Conservation (phyloP, 2,113 vertebrate genomes). For the Takifugu bimaculatus region DNA sequence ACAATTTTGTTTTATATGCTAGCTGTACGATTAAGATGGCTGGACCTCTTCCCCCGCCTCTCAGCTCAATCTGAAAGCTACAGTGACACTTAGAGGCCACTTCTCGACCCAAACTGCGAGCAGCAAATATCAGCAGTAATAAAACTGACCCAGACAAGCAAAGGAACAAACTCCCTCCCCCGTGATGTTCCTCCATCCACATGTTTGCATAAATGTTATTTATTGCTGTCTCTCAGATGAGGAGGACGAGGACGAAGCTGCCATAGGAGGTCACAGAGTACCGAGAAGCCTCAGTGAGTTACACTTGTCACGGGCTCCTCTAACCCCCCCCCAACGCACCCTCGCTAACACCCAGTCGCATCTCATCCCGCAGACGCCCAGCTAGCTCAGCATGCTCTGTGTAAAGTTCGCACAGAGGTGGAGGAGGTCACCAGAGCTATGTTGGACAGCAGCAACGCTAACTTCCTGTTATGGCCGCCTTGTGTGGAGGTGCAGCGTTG, state of each 20-base stretch:
- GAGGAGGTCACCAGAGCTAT: slow-evolving; percentile 89
- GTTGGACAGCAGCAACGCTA: slow-evolving; percentile 90
- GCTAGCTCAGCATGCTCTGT: slow-evolving; percentile 85
- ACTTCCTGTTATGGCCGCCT: slow-evolving; percentile 92
- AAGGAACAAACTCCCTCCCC: not conserved
- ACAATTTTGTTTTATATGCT: too few relatives aligned
- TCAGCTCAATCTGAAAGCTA: not conserved
- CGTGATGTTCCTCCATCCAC: not conserved
- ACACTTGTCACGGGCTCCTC: not conserved
- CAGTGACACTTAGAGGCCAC: not conserved
- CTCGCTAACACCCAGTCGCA: not conserved
- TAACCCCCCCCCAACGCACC: not conserved
- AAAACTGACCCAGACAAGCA: slow-evolving; percentile 9
- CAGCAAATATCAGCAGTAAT: slow-evolving; percentile 15
- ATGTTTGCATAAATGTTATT: too few relatives aligned
- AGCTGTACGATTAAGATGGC: too few relatives aligned
- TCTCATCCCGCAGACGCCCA: slow-evolving; percentile 71
- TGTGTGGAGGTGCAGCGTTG: slow-evolving; percentile 97
- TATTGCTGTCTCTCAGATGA: slow-evolving; percentile 51
- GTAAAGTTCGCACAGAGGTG: slow-evolving; percentile 91
- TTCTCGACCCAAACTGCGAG: slow-evolving; percentile 8
- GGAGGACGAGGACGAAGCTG: slow-evolving; percentile 42
- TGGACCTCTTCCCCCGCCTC: too few relatives aligned
- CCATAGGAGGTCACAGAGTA: slow-evolving; percentile 60
- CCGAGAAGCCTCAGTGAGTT: slow-evolving; percentile 67